A percentile compares a stretch with the other conserved stretches of the same genome.
These are phyloP conservation scores for Tinea semifulvella DNA, from an alignment of 2,888 invertebrate genomes.

Conservation along the genomic window DNA sequence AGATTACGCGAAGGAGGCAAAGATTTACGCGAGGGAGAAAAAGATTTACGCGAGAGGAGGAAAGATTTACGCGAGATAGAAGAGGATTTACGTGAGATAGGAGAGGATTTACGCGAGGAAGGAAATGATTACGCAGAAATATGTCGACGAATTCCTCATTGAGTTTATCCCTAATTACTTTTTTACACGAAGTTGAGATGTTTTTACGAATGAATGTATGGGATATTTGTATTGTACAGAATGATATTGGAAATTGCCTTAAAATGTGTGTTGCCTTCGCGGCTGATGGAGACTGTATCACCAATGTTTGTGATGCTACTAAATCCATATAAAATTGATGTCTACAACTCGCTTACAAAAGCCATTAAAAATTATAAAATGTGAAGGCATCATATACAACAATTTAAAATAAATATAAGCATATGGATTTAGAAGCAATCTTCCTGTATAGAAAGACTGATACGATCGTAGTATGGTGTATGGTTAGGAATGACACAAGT, in stretches of 20 bases:
- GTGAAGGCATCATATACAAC: not conserved
- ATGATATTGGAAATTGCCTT: conserved; percentile 3
- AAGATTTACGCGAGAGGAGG: no score
- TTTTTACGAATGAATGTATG: not conserved
- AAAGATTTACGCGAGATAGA: no score
- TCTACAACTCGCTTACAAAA: not conserved
- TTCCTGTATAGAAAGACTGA: conserved; percentile 11
- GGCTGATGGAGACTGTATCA: conserved; percentile 2
- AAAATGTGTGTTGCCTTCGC: not conserved
- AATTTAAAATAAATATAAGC: not conserved
- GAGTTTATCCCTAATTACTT: no score
- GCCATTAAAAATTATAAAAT: not conserved
- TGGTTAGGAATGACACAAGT: not conserved
- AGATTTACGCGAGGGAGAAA: no score
- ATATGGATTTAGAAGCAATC: conserved; percentile 5
- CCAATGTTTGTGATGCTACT: conserved; percentile 1
- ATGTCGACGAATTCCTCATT: no score
- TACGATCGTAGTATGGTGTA: not conserved
- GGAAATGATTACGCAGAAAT: no score
- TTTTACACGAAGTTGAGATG: no score
- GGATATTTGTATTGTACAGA: not conserved
- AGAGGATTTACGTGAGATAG: no score
- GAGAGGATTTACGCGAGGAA: no score
- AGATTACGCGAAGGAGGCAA: no score
- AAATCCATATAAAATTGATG: conserved; percentile 1